Evolutionary conservation across 2,797 vertebrate species (phyloP), one percentile per base, ranked within the genome.

Genomic region (Karalla daura): DNA sequence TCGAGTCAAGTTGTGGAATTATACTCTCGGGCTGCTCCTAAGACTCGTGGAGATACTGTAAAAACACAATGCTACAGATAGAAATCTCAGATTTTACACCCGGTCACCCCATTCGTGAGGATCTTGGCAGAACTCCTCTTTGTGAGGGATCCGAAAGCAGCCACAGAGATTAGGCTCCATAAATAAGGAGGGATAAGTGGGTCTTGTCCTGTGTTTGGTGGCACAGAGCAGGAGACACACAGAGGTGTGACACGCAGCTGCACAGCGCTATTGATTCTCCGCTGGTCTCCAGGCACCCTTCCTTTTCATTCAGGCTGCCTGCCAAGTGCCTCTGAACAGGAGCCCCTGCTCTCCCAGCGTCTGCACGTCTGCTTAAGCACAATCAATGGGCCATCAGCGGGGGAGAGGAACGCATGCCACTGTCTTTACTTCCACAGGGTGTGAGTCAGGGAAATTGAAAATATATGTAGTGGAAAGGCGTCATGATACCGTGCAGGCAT

Each of bases 331-430:
- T 91, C 89, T 74, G 91, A 93, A 89, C 90, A 86, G 89, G 76
- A 88, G 85, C 80, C 84, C 82, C 85, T 88, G 88, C 89, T 91
- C 85, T 80, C 81, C 86, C 89, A 89, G 86, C 83, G 89, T 91
- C 91, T 90, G 86, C 90, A 91, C 85, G 90, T 91, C 91, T 93
- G 90, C 90, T 93, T 91, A 92, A 90, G 87, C 90, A 91, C 89
- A 89, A 93, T 93, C 90, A 91, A 91, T 92, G 90, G 87, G 63
- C 88, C 89, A 89, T 91, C 90, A 89, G 83, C 87, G 46, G 86
- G 82, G 84, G 72, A 86, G 82, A 79, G 84, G n/a, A 83, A 87
- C 58, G 63, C 84, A 81, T 46, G 55, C 83, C 82, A 84, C 86
- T 85, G 86, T 89, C 88, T 91, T 86, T 87, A 81, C 86, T 86